phyloP scores from a whole-genome alignment of 1,140 invertebrate species.

The Ladona fulva region DNA sequence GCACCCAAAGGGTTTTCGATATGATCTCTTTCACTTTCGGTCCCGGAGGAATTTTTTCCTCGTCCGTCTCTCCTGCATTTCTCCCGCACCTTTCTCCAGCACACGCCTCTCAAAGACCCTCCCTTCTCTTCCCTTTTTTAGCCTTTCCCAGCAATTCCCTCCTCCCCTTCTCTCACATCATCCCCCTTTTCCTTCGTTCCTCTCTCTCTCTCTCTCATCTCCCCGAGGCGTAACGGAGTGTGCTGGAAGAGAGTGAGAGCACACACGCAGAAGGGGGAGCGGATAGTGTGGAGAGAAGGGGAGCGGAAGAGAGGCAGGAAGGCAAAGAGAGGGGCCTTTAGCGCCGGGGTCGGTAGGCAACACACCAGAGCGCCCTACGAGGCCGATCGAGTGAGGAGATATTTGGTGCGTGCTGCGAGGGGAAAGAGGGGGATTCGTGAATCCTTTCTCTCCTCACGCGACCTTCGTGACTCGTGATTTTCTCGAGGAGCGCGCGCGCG shows the following conservation, averaged over 20 bases:
- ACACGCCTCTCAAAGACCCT: neutral
- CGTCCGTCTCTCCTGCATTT: neutral
- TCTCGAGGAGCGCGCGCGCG: neutral
- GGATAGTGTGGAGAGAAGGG: neutral
- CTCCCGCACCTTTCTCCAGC: constrained; percentile 1
- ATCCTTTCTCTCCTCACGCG: neutral
- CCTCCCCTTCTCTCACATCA: neutral
- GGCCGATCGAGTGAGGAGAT: neutral
- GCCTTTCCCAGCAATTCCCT: neutral
- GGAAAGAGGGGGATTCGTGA: neutral
- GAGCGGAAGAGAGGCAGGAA: neutral
- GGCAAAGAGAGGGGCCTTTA: neutral
- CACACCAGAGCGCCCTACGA: neutral
- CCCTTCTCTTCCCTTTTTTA: neutral
- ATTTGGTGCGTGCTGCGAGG: neutral
- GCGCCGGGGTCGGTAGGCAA: neutral
- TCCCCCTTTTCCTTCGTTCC: neutral
- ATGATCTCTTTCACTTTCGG: too few relatives aligned
- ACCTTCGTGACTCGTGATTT: neutral
- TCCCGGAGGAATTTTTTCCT: too few relatives aligned
- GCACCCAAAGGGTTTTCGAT: neutral
- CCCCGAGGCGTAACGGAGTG: constrained; percentile 4
- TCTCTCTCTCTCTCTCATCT: neutral
- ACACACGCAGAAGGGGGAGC: too few relatives aligned
- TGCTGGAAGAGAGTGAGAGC: neutral